Percentiles rank a stretch among this genome's conserved stretches.
These are phyloP conservation scores for Drosophila aldrichi DNA, from an alignment of 2,888 invertebrate genomes.

Conservation along the genomic window DNA sequence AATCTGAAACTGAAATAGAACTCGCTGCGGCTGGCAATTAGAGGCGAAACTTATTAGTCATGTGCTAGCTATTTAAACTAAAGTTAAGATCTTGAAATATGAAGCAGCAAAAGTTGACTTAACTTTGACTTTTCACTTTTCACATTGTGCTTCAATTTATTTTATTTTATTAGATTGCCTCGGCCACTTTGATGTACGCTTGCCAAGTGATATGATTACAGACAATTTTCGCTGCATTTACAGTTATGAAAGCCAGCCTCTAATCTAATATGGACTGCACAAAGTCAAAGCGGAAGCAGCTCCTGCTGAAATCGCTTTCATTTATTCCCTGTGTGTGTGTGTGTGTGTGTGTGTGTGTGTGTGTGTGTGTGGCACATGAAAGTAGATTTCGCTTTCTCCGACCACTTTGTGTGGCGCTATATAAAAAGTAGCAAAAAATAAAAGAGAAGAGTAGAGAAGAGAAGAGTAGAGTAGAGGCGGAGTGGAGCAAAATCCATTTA, in stretches of 20 bases:
- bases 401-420: constrained; percentile 43
- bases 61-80: not conserved
- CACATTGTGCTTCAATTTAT: no score
- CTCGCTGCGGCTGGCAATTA: constrained; percentile 33
- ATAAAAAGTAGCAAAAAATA: constrained; percentile 11
- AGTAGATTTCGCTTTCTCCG: constrained; percentile 53
- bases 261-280: constrained; percentile 72
- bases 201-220: constrained; percentile 42
- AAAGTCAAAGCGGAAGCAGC: constrained; percentile 31
- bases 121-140: not conserved
- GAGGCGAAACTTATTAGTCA: constrained; percentile 13
- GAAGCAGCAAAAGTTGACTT: not conserved
- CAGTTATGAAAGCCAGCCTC: constrained; percentile 33
- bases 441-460: not conserved
- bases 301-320: constrained; percentile 43
- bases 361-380: constrained; percentile 26
- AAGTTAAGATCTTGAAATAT: constrained; percentile 4
- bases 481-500: constrained; percentile 35
- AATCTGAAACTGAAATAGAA: constrained; percentile 24
- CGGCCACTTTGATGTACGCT: constrained; percentile 46
- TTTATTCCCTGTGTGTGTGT: constrained; percentile 28
- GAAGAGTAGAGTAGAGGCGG: not conserved
- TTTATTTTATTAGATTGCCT: no score
- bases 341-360: not conserved
- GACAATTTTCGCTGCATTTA: constrained; percentile 32